Percentiles rank a stretch among this genome's conserved stretches.
phyloP scores from a whole-genome alignment of 2,797 vertebrate genomes.

The Myoxocephalus aenaeus region DNA sequence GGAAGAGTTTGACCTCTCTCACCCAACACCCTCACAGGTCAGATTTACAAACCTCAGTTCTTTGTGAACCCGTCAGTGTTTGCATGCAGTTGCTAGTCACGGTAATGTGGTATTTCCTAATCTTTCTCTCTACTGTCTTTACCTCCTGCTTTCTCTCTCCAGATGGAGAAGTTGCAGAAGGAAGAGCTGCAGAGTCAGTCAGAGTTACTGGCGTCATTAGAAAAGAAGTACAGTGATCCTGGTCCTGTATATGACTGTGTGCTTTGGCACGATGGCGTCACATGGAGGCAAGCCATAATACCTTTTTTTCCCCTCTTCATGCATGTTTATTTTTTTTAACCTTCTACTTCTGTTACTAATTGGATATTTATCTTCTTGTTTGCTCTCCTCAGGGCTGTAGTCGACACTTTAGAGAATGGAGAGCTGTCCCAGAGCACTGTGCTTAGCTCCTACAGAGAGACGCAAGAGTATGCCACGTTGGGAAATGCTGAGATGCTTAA shows the following conservation, averaged over 20 bases:
- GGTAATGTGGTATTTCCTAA: not conserved
- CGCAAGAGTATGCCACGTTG: constrained; percentile 93
- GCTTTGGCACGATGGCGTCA: constrained; percentile 94
- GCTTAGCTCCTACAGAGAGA: constrained; percentile 91
- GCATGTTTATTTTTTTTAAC: not conserved
- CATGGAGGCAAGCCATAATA: constrained; percentile 88
- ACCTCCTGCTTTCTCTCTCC: not conserved
- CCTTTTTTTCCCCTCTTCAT: not conserved
- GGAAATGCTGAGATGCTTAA: constrained; percentile 97
- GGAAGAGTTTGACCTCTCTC: constrained; percentile 92
- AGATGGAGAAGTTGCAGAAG: constrained; percentile 94
- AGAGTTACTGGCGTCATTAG: constrained; percentile 93
- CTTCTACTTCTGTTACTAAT: not conserved
- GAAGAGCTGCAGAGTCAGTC: constrained; percentile 95
- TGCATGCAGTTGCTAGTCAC: not conserved
- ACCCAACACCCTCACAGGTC: constrained; percentile 90
- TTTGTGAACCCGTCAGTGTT: not conserved
- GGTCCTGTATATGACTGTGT: constrained; percentile 97
- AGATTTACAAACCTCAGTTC: constrained; percentile 17
- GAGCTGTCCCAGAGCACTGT: constrained; percentile 89
- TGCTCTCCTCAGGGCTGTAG: constrained; percentile 86
- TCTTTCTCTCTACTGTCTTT: not conserved
- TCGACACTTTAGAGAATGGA: constrained; percentile 94
- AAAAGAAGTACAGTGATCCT: constrained; percentile 98
- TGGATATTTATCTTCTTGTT: constrained; percentile 23